Evolutionary conservation across 1,140 invertebrate genomes (phyloP), one percentile per base, ranked within the genome.

Genomic region (Tyrophagus putrescentiae): DNA sequence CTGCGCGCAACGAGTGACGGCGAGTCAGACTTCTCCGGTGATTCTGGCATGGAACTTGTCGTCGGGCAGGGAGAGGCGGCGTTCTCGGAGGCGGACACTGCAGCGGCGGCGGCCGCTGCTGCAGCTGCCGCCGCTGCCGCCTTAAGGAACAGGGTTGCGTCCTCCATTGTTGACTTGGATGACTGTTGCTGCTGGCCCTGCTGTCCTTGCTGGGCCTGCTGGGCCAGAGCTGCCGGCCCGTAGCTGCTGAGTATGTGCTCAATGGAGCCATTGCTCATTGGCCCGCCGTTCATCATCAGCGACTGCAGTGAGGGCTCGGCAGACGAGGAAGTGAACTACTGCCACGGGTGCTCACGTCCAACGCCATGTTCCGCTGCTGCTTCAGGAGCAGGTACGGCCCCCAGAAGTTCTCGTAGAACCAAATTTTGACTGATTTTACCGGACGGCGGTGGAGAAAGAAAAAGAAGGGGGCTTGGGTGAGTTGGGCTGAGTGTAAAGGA

Each of bases 31-130:
- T 25, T 16, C 21, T 54, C 39, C 13, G 52, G 52, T 33, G 52
- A 54, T 54, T 54, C 52, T 54, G 52, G 52, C 52, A 54, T 34
- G 52, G 52, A 54, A 54, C 52, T 54, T 54, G 52, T 54, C 13
- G 52, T 54, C 11, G 52, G 52, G 27, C 52, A 54, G 21, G 52
- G 52, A 34, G 52, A 54, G 52, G 28, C 52, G 31, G 52, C 52
- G 25, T 54, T 54, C 21, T 54, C 52, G 25, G 52, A 54, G 52
- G 52, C 28, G 52, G 52, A 54, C 52, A 54, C 52, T 5, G 52
- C 52, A 16, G 52, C 52, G 25, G 52, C 52, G 1, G 52, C 52
- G 1, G 52, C 52, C 21, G 52, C 52, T 18, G 52, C 52, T 13
- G 52, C 52, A 31, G 52, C 52, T 3, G 52, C 45, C 32, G n/a